Conservation (phyloP, 2,113 vertebrate species). For the Apteryx owenii region DNA sequence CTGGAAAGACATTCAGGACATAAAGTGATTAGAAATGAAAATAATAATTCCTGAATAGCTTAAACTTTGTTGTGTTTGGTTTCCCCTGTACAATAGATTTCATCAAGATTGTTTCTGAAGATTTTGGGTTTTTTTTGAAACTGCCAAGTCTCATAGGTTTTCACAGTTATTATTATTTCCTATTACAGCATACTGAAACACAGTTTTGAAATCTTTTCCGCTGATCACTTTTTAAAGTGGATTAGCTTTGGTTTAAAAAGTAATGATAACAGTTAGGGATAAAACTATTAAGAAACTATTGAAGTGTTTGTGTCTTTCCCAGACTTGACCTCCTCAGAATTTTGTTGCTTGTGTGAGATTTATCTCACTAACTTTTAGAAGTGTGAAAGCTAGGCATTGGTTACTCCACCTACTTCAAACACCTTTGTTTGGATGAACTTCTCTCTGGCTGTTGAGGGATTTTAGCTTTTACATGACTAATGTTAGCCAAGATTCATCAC, state of each 20-base stretch:
- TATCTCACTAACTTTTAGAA: neutral
- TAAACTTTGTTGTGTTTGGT: neutral
- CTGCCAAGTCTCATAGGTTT: neutral
- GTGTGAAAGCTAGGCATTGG: neutral
- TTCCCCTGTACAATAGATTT: neutral
- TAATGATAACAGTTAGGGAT: neutral
- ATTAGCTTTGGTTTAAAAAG: neutral
- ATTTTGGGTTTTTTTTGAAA: neutral
- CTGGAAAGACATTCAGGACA: neutral
- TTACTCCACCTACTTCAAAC: neutral
- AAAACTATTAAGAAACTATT: neutral
- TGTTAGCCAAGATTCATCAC: neutral
- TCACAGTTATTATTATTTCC: neutral
- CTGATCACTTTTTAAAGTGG: neutral
- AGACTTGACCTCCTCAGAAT: neutral
- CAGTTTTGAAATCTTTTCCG: neutral
- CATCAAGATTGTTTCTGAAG: neutral
- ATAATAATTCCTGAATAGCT: neutral
- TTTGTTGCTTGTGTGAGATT: neutral
- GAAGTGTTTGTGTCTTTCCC: neutral
- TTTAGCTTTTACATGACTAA: neutral
- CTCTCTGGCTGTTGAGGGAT: neutral
- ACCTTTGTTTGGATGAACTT: neutral
- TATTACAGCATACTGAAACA: neutral
- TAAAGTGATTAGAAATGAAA: neutral